Evolutionary conservation across 2,888 invertebrate genomes (phyloP), one percentile per base, ranked within the genome.

Genomic region (Cheilosia vulpina): DNA sequence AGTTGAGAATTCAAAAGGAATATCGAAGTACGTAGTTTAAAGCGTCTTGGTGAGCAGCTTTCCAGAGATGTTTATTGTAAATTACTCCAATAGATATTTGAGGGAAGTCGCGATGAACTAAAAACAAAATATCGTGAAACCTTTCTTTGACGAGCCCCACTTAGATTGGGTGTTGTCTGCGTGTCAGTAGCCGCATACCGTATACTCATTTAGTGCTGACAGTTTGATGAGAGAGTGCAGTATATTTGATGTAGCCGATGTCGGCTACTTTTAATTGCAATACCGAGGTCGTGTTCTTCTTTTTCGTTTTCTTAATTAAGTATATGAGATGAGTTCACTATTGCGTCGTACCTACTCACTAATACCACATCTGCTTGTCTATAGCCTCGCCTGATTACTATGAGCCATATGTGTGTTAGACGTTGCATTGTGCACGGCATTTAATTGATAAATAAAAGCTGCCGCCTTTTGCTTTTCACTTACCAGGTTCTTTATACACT

Each of bases 231-330:
- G 24, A 27, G 50, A 38, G 50, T 45, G 57, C 34, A 62, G 31
- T 50, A 50, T 47, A 27, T 65, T 71, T 78, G 63, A 78, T 78
- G 62, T 71, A 38, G 38, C 38, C 38, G 38, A 38, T 50, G 78
- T 57, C 78, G 63, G 38, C 55, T 62, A 60, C 19, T 47, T 71
- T 4, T 71, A 50, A 58, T 62, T 72, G 31, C 53, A 62, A 43
- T 24, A 53, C 52, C 45, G 52, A 68, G 68, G 41, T 52, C 60
- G 60, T 50, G 11, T 31, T 17, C 27, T 58, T 38, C 9, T 38
- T 38, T 38, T 38, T 52, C 60, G 53, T 50, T 9, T 31, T 9
- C 24, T 66, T 27, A 65, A 75, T 58, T 75, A 75, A 47, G 17
- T 24, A 50, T 13, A 47, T 73, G 55, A 65, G 45, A 47, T 73